These are phyloP conservation scores for Monomorium pharaonis DNA, from an alignment of 1,140 invertebrate species.

Conservation along the genomic window DNA sequence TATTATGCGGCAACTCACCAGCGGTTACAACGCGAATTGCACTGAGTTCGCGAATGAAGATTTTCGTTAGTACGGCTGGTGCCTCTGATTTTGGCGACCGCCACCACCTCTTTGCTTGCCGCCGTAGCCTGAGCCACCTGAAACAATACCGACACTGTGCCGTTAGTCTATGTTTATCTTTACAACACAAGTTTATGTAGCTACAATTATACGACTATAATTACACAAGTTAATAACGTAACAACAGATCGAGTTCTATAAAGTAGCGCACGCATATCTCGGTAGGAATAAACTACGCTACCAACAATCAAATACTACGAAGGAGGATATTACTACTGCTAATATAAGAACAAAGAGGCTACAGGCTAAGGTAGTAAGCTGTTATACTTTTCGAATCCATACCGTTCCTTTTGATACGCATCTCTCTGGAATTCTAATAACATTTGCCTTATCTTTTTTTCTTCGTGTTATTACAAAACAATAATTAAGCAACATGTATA, in stretches of 20 bases:
- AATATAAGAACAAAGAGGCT: slow-evolving; percentile 80
- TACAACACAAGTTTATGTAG: slow-evolving; percentile 12
- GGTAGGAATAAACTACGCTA: slow-evolving; percentile 51
- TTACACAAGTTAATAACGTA: background rate
- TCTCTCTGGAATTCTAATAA: slow-evolving; percentile 52
- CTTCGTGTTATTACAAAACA: background rate
- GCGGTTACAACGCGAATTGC: slow-evolving; percentile 81
- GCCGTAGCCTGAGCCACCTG: slow-evolving; percentile 87
- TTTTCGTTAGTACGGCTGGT: slow-evolving; percentile 90
- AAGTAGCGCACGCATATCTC: slow-evolving; percentile 62
- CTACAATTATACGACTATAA: slow-evolving; percentile 50
- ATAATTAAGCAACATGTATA: slow-evolving; percentile 13
- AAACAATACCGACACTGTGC: slow-evolving; percentile 78
- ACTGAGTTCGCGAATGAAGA: slow-evolving; percentile 79
- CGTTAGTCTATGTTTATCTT: slow-evolving; percentile 87
- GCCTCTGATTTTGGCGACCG: slow-evolving; percentile 89
- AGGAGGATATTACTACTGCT: slow-evolving; percentile 48
- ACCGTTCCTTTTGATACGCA: slow-evolving; percentile 62
- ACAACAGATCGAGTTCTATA: slow-evolving; percentile 39
- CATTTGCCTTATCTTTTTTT: background rate
- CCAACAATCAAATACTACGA: slow-evolving; percentile 12
- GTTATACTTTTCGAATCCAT: slow-evolving; percentile 72
- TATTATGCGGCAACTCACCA: slow-evolving; percentile 79
- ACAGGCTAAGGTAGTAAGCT: slow-evolving; percentile 84
- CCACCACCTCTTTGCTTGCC: slow-evolving; percentile 86